These are phyloP conservation scores for Araneus ventricosus DNA, from an alignment of 1,140 invertebrate genomes.

Conservation along the genomic window DNA sequence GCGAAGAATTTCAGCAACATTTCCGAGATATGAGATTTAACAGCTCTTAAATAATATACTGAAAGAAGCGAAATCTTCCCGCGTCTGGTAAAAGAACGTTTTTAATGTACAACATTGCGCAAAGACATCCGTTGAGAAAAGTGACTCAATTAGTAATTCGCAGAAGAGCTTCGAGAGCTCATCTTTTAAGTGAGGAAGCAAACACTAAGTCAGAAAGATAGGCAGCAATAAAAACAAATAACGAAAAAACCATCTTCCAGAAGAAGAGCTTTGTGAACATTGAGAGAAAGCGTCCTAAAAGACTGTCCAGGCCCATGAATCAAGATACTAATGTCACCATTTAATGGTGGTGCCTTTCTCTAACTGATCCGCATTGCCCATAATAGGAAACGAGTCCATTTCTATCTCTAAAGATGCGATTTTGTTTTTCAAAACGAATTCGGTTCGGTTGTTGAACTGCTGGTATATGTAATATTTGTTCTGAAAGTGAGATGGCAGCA, in stretches of 20 bases:
- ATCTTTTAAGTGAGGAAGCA: slow-evolving; percentile 72
- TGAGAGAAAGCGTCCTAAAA: slow-evolving; percentile 35
- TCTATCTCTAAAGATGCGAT: slow-evolving; percentile 59
- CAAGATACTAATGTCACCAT: slow-evolving; percentile 73
- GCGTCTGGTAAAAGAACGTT: background rate
- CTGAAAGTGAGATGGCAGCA: background rate
- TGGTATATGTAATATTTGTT: background rate
- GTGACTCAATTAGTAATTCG: slow-evolving; percentile 71
- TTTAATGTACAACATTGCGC: slow-evolving; percentile 45
- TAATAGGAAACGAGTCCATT: slow-evolving; percentile 60
- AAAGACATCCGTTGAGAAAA: slow-evolving; percentile 56
- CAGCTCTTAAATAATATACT: slow-evolving; percentile 11
- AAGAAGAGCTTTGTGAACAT: slow-evolving; percentile 61
- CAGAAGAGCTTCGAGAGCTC: slow-evolving; percentile 52
- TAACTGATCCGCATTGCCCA: slow-evolving; percentile 69
- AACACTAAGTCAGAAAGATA: slow-evolving; percentile 67
- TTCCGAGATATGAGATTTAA: slow-evolving; percentile 25
- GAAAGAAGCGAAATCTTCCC: background rate
- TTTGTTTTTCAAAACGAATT: slow-evolving; percentile 65
- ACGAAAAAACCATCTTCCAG: slow-evolving; percentile 24
- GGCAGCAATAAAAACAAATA: slow-evolving; percentile 55
- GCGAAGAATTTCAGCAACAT: slow-evolving; percentile 31
- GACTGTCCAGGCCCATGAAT: slow-evolving; percentile 58
- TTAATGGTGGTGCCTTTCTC: slow-evolving; percentile 68
- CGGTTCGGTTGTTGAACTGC: slow-evolving; percentile 67